These are phyloP conservation scores for Stenodema calcarata DNA, from an alignment of 2,888 invertebrate genomes.

Conservation along the genomic window DNA sequence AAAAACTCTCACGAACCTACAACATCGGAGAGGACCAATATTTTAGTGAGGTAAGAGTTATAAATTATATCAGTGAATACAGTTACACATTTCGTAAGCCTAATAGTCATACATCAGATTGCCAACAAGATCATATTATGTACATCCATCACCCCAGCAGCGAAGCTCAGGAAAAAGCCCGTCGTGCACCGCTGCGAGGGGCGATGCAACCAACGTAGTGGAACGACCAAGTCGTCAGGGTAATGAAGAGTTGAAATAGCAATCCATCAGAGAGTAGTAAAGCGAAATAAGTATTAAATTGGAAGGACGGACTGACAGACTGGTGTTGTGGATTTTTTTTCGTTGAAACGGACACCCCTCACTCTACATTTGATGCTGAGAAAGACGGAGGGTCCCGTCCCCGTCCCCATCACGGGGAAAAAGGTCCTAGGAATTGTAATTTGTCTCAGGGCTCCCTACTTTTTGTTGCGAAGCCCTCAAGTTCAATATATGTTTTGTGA, in stretches of 20 bases:
- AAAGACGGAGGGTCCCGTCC: neutral
- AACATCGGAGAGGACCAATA: too few species aligned
- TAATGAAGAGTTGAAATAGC: conserved; percentile 44
- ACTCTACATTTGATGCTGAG: neutral
- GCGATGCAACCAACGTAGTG: neutral
- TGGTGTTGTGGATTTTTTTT: neutral
- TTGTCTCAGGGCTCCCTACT: conserved; percentile 25
- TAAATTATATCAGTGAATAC: too few species aligned
- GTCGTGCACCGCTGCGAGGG: neutral
- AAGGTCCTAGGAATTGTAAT: conserved; percentile 30
- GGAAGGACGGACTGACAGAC: neutral
- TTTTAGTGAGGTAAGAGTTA: too few species aligned
- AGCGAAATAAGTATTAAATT: conserved; percentile 39
- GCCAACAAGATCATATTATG: too few species aligned
- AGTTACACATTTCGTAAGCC: too few species aligned
- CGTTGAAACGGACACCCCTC: conserved; percentile 30
- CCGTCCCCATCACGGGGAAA: neutral
- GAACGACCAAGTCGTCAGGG: conserved; percentile 3
- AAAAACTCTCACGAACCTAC: too few species aligned
- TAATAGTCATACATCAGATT: too few species aligned
- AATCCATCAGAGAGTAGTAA: conserved; percentile 41
- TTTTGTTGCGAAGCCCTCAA: neutral
- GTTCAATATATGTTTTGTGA: conserved; percentile 48
- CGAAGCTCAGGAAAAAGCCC: neutral
- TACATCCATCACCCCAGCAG: conserved; percentile 7